phyloP scores from a whole-genome alignment of 2,797 vertebrate genomes.

The Etheostoma nigrum region DNA sequence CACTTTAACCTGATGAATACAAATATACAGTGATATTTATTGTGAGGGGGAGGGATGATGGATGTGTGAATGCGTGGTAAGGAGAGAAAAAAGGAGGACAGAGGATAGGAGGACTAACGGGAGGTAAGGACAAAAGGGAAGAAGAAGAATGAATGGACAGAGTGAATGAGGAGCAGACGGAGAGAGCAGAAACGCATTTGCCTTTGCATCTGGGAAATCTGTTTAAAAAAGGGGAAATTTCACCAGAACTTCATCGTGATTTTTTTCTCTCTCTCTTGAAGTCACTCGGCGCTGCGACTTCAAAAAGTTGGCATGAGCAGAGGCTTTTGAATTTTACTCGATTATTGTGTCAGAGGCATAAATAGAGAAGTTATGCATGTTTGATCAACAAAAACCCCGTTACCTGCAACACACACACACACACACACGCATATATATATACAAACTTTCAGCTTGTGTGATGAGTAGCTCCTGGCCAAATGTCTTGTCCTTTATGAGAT shows the following conservation, averaged over 20 bases:
- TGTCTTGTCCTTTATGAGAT: constrained; percentile 27
- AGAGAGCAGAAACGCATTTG: constrained; percentile 20
- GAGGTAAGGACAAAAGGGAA: no score
- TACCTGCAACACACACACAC: constrained; percentile 55
- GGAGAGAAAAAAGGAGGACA: not conserved
- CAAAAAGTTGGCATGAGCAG: constrained; percentile 72
- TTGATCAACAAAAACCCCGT: constrained; percentile 60
- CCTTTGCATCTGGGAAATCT: constrained; percentile 61
- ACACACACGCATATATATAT: constrained; percentile 21
- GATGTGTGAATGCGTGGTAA: constrained; percentile 9
- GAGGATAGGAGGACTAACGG: not conserved
- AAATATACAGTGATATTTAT: constrained; percentile 32
- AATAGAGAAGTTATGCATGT: constrained; percentile 80
- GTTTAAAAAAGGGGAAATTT: constrained; percentile 67
- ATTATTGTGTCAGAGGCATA: constrained; percentile 63
- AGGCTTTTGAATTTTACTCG: constrained; percentile 72
- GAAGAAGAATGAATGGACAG: no score
- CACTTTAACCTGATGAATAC: constrained; percentile 66
- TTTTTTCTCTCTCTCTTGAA: constrained; percentile 40
- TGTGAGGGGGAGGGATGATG: constrained; percentile 13
- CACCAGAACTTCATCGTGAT: constrained; percentile 76
- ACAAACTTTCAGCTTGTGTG: constrained; percentile 42
- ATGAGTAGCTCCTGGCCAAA: constrained; percentile 61
- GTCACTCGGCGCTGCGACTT: constrained; percentile 38
- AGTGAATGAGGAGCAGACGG: constrained; percentile 7